Conservation (phyloP, 2,797 vertebrate genomes). For the Falco biarmicus region DNA sequence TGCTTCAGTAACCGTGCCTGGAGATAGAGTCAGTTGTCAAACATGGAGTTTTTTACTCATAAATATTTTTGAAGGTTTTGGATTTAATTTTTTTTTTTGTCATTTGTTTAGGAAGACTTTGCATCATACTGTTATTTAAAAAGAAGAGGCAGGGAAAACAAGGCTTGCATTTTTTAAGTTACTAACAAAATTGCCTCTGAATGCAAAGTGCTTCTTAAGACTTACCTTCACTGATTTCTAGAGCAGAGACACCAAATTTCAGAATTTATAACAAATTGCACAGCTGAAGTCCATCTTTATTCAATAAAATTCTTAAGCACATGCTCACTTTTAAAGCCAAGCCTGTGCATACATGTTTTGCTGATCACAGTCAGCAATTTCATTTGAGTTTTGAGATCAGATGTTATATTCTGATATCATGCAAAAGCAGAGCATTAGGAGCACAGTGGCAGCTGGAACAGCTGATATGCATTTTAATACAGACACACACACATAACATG, state of each 20-base stretch:
- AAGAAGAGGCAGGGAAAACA: background rate
- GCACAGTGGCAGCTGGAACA: background rate
- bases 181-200: background rate
- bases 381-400: background rate
- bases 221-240: background rate
- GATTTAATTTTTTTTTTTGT: background rate
- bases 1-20: background rate
- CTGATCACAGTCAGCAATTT: background rate
- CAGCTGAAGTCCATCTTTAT: background rate
- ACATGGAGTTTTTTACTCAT: background rate
- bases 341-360: background rate
- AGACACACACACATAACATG: rapidly evolving
- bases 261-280: background rate
- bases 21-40: background rate
- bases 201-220: background rate
- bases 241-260: background rate
- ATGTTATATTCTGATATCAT: background rate
- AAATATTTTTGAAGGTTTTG: background rate
- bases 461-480: background rate
- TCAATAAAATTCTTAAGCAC: background rate
- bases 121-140: background rate
- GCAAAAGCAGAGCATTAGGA: background rate
- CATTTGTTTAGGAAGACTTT: background rate
- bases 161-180: background rate
- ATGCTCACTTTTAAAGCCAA: background rate